Conservation (phyloP, 2,113 vertebrate genomes). For the Galbula dea region DNA sequence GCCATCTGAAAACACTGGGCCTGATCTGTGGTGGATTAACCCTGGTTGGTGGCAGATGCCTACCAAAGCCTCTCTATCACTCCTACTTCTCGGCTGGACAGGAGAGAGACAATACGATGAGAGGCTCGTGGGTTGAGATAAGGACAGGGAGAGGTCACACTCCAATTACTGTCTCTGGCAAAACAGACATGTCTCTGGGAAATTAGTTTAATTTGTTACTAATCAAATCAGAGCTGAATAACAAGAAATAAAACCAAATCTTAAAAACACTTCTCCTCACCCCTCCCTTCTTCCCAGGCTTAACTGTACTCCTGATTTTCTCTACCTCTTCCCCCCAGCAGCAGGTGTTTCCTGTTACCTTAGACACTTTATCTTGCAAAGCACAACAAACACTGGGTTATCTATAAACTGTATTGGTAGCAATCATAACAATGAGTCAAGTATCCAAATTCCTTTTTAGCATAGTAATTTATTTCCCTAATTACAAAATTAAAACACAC, state of each 20-base stretch:
- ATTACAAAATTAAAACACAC: not conserved
- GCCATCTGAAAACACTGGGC: not conserved
- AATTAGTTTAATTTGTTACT: not conserved
- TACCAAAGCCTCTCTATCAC: not conserved
- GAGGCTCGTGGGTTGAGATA: not conserved
- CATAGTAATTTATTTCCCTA: not conserved
- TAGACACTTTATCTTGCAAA: not conserved
- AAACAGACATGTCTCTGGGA: not conserved
- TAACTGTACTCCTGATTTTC: not conserved
- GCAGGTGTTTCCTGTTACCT: not conserved
- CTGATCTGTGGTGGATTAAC: not conserved
- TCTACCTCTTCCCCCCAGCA: not conserved
- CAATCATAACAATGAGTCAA: not conserved
- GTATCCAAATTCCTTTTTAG: not conserved
- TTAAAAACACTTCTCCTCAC: not conserved
- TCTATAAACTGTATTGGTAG: not conserved
- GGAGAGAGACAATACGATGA: not conserved
- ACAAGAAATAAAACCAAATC: not conserved
- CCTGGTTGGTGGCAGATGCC: not conserved
- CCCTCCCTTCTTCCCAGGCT: not conserved
- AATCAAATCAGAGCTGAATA: not conserved
- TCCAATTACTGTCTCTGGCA: not conserved
- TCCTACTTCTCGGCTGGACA: not conserved
- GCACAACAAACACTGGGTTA: not conserved
- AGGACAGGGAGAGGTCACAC: not conserved